Evolutionary conservation across 2,113 vertebrate genomes (phyloP).

Genomic region (Archocentrus centrarchus): DNA sequence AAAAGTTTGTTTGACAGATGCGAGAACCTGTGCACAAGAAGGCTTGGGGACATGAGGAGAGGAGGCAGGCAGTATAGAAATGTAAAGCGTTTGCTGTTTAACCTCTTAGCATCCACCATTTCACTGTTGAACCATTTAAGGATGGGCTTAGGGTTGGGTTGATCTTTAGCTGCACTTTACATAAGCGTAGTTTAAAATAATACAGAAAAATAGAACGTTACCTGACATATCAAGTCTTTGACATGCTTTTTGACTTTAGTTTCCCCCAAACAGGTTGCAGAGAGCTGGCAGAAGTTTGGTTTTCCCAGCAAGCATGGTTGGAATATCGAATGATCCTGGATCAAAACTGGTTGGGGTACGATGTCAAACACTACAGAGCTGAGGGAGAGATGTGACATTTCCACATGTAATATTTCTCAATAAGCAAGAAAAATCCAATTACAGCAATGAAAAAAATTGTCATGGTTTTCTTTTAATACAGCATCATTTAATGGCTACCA

Average conservation of each 20-base stretch:
- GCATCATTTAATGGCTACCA: not conserved
- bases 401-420: not conserved
- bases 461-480: not conserved
- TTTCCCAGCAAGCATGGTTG: not conserved
- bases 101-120: not conserved
- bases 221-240: not conserved
- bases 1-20: too few relatives aligned
- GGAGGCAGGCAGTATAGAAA: not conserved
- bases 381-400: not conserved
- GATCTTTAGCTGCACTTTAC: not conserved
- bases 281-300: not conserved
- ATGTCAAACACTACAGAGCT: not conserved
- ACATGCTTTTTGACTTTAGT: too few relatives aligned
- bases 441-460: not conserved
- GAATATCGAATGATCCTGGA: not conserved
- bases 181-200: not conserved
- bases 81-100: not conserved
- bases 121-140: not conserved
- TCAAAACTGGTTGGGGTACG: not conserved
- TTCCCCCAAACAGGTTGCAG: not conserved
- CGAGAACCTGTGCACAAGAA: too few relatives aligned
- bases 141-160: not conserved
- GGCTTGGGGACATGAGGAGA: too few relatives aligned
- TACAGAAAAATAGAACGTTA: not conserved
- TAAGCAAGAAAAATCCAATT: not conserved